A percentile compares a stretch with the other conserved stretches of the same genome.
phyloP scores from a whole-genome alignment of 2,888 invertebrate species.

The Conistra vaccinii region DNA sequence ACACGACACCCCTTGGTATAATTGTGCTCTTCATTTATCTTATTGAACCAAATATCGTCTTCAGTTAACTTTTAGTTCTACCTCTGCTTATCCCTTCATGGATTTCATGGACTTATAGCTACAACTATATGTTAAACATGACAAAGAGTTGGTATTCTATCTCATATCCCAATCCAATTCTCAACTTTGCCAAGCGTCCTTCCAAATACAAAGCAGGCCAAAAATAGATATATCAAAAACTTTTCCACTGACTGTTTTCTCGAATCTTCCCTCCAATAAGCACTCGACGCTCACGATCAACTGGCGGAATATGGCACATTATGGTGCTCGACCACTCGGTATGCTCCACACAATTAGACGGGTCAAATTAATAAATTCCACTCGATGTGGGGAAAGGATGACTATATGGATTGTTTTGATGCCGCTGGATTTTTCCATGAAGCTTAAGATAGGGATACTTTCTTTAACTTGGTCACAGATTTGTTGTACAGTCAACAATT shows the following conservation, averaged over 20 bases:
- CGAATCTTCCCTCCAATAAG: slow-evolving; percentile 53
- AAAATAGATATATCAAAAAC: slow-evolving; percentile 39
- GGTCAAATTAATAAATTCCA: slow-evolving; percentile 67
- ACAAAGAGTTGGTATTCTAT: not conserved
- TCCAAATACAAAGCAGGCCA: not conserved
- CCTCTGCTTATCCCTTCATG: not conserved
- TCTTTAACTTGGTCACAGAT: not conserved
- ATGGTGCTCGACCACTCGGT: slow-evolving; percentile 7
- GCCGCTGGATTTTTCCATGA: slow-evolving; percentile 41
- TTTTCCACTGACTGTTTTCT: slow-evolving; percentile 52
- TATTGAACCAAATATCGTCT: not conserved
- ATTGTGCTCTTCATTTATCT: not conserved
- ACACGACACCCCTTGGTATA: not conserved
- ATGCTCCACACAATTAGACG: slow-evolving; percentile 54
- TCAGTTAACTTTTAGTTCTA: not conserved
- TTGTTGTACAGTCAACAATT: not conserved
- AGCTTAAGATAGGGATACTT: not conserved
- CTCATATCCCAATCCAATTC: not conserved
- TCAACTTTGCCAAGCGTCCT: not conserved
- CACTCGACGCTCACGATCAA: slow-evolving; percentile 49
- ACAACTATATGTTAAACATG: not conserved
- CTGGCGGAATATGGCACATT: slow-evolving; percentile 44
- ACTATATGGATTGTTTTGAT: slow-evolving; percentile 34
- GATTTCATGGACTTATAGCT: not conserved
- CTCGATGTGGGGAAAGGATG: slow-evolving; percentile 39